Conservation (phyloP, 2,888 invertebrate species). For the Ametastegia equiseti region DNA sequence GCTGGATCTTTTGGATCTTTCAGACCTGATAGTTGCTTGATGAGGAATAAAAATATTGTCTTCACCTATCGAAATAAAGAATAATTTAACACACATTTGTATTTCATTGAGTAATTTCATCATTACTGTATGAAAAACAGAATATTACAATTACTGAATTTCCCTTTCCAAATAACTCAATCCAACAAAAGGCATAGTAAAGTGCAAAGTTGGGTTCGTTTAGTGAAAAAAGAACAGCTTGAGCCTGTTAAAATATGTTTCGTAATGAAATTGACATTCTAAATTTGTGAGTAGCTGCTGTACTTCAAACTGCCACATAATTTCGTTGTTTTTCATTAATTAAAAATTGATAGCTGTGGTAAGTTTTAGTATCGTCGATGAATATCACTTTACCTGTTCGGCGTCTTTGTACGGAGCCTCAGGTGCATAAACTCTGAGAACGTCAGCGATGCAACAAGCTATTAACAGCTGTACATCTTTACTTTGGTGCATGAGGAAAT, state of each 20-base stretch:
- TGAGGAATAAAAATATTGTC: slow-evolving; percentile 95
- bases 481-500: slow-evolving; percentile 92
- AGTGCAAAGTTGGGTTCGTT: too few relatives aligned
- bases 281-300: neutral
- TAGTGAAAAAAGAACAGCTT: too few relatives aligned
- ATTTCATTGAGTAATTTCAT: neutral
- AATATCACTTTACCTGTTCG: slow-evolving; percentile 93
- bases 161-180: neutral
- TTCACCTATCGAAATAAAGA: slow-evolving; percentile 75
- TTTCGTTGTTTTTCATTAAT: neutral
- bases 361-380: neutral
- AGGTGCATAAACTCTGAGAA: slow-evolving; percentile 96
- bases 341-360: neutral
- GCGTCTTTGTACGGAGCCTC: slow-evolving; percentile 98
- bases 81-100: slow-evolving; percentile 6
- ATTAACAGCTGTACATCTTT: slow-evolving; percentile 96
- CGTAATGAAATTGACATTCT: neutral
- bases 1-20: slow-evolving; percentile 98
- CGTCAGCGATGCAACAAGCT: slow-evolving; percentile 98
- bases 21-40: slow-evolving; percentile 94
- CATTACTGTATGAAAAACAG: neutral
- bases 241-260: neutral
- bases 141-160: neutral
- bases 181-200: too few relatives aligned
- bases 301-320: neutral